Base-by-base conservation (phyloP, 2,888 invertebrate genomes). In the Cosmorhoe ocellata region DNA sequence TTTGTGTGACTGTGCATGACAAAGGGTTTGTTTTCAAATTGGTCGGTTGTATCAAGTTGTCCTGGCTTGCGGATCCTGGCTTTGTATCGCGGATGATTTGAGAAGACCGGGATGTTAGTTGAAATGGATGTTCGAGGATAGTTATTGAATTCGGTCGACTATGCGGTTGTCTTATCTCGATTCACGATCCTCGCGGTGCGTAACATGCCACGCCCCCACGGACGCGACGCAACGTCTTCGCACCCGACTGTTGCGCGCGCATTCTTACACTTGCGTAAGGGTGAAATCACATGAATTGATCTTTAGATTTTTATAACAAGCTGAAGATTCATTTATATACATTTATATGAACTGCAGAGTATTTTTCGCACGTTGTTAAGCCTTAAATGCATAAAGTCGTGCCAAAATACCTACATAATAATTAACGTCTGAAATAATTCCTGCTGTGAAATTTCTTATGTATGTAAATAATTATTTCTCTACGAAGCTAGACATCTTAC, bases 161-260 rank as follows among this genome's bases (percentile, higher is more conserved):
- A 58, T 41, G 55, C 65, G 57, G 63, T 63, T 71, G 59, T 75
- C 74, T 81, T 82, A 82, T 84, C 83, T 77, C 63, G 47, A 47
- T 47, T 28, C 83, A 76, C 63, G 47, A 47, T 47, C 18, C 32
- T 46, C 60, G 64, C 66, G 76, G 76, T 88, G 84, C 85, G 87
- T 86, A 81, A 81, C 73, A 58, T 63, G 71, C 84, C 86, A 85
- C 87, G 82, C 87, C 88, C 75, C 84, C 86, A 34, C 39, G 34
- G 13, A 36, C 39, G 10, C 38, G 41, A 33, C 74, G 60, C 62
- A 64, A 67, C 71, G 69, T 83, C 83, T 84, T 81, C 74, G 63
- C 67, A 62, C 66, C 63, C 62, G 61, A 67, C 65, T 64, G 79
- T 77, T 88, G 88, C 88, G 89, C 89, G 89, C 89, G 89, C 89